Conservation (phyloP, 2,797 vertebrate species). For the Pangasius macronema region DNA sequence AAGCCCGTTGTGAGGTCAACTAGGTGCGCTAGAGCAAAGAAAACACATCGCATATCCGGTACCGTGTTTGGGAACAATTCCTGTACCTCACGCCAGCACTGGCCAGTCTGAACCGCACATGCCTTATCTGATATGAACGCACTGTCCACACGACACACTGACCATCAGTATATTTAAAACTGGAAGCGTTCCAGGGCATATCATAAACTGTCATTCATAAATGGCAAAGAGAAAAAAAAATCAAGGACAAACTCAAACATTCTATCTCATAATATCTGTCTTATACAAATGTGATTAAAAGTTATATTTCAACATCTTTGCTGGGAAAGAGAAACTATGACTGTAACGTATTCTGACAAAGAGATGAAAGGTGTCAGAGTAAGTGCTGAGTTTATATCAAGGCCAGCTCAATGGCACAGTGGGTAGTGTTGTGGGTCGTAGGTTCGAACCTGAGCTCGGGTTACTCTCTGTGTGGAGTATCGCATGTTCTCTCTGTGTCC, state of each 20-base stretch:
- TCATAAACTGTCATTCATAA: not conserved
- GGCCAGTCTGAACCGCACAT: not conserved
- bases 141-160: not conserved
- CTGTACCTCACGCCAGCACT: not conserved
- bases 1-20: slow-evolving; percentile 8
- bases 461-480: not conserved
- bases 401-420: not conserved
- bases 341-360: not conserved
- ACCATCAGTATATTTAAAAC: not conserved
- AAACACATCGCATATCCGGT: not conserved
- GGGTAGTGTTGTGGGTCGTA: not conserved
- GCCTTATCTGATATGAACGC: not conserved
- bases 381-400: not conserved
- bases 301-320: not conserved
- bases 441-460: not conserved
- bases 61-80: slow-evolving; percentile 1
- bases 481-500: not conserved
- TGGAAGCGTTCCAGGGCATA: not conserved
- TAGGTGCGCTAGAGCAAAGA: slow-evolving; percentile 4
- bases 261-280: not conserved
- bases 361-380: not conserved
- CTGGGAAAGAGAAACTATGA: not conserved
- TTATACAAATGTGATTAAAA: not conserved
- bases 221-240: not conserved
- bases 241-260: not conserved